Conservation (phyloP, 2,113 vertebrate species). For the Thermophis baileyi region DNA sequence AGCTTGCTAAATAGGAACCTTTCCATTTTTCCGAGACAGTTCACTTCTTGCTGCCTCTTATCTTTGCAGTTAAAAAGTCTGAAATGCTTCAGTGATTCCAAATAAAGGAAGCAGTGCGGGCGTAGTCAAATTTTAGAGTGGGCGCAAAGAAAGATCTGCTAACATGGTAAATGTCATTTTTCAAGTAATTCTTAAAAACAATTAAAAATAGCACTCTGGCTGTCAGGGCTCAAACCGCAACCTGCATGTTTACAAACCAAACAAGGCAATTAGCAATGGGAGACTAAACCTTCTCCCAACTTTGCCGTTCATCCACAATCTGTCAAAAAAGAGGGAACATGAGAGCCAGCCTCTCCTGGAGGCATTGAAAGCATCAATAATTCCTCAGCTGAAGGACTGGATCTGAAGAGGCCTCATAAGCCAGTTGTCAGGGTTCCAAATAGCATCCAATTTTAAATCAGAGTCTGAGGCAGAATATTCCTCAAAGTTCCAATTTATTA, state of each 20-base stretch:
- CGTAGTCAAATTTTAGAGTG: slow-evolving; percentile 30
- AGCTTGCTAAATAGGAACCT: neutral
- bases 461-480: no score
- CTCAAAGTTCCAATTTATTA: no score
- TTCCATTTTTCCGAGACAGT: neutral
- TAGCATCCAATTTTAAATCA: no score
- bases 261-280: slow-evolving; percentile 76
- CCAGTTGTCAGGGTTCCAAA: no score
- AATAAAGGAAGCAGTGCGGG: slow-evolving; percentile 27
- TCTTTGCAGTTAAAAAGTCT: slow-evolving; percentile 33
- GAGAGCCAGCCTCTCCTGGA: slow-evolving; percentile 37
- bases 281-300: slow-evolving; percentile 69
- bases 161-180: slow-evolving; percentile 64
- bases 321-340: slow-evolving; percentile 63
- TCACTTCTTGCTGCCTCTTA: slow-evolving; percentile 9
- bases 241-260: slow-evolving; percentile 78
- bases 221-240: slow-evolving; percentile 70
- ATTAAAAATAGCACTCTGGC: slow-evolving; percentile 61
- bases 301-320: slow-evolving; percentile 42
- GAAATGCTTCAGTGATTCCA: slow-evolving; percentile 52
- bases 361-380: neutral
- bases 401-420: neutral
- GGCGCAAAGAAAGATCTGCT: slow-evolving; percentile 43
- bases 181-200: slow-evolving; percentile 22
- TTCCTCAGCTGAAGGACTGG: neutral